phyloP scores from a whole-genome alignment of 2,113 vertebrate species.

The Tragulus kanchil region DNA sequence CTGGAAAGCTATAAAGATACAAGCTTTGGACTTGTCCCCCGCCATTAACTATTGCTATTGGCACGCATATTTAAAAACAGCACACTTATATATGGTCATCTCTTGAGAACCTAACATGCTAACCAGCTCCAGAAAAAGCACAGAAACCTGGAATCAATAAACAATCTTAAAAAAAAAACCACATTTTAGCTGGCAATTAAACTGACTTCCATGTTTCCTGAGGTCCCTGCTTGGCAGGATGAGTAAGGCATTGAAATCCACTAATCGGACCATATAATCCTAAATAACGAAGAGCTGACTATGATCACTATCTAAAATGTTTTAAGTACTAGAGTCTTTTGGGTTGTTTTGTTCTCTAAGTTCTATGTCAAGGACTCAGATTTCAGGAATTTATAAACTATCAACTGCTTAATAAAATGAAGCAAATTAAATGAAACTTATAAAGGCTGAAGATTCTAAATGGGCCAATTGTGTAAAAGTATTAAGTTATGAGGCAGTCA shows the following conservation, averaged over 20 bases:
- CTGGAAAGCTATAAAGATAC: not conserved
- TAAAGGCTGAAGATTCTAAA: not conserved
- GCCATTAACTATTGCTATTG: constrained; percentile 31
- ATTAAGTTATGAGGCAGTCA: not conserved
- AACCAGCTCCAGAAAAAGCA: constrained; percentile 26
- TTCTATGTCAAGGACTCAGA: constrained; percentile 69
- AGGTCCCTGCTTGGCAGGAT: not conserved
- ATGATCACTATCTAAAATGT: not conserved
- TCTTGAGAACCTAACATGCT: constrained; percentile 18
- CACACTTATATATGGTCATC: not conserved
- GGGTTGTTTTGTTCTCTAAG: constrained; percentile 71
- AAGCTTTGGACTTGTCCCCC: not conserved
- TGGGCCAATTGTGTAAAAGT: not conserved
- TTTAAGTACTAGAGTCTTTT: constrained; percentile 46
- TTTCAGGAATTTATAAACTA: constrained; percentile 50
- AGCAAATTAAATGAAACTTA: constrained; percentile 19
- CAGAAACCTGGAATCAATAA: not conserved
- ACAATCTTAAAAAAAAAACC: not conserved
- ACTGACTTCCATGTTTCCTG: not conserved
- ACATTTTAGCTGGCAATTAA: not conserved
- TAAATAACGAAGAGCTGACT: not conserved
- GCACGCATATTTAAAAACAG: constrained; percentile 38
- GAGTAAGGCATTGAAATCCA: not conserved
- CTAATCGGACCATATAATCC: not conserved
- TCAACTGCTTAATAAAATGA: constrained; percentile 39